Percentiles rank a stretch among this genome's conserved stretches.
Conservation (phyloP, 2,797 vertebrate genomes). For the Mycteria americana region DNA sequence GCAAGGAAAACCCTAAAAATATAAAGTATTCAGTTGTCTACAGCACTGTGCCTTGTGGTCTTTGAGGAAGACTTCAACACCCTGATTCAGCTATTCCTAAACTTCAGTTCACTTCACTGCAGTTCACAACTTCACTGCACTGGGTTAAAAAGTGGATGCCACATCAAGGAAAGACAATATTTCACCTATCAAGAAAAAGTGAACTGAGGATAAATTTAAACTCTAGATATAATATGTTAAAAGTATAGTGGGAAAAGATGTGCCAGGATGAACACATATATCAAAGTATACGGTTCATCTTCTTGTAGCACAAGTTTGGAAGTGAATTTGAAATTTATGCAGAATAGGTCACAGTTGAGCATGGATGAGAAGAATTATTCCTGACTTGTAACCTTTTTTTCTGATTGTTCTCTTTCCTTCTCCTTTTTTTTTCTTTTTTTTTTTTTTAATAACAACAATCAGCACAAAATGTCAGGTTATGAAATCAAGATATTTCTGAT, state of each 20-base stretch:
- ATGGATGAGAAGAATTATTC: background rate
- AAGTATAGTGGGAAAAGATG: background rate
- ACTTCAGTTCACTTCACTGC: background rate
- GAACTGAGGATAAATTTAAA: background rate
- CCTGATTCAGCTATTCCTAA: background rate
- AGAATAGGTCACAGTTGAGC: background rate
- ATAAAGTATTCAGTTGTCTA: background rate
- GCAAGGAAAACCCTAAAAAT: background rate
- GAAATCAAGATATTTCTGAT: background rate
- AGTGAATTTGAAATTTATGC: background rate
- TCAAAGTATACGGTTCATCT: background rate
- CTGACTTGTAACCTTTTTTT: background rate
- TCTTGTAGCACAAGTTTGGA: background rate
- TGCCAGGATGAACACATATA: background rate
- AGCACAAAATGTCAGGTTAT: background rate
- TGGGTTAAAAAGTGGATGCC: background rate
- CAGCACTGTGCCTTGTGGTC: background rate
- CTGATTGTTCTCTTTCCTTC: background rate
- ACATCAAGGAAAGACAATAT: background rate
- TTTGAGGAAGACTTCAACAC: background rate
- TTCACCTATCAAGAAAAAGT: background rate
- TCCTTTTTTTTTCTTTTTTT: too few relatives aligned
- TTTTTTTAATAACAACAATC: too few relatives aligned
- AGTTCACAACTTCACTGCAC: background rate
- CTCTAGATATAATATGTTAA: background rate